phyloP scores from a whole-genome alignment of 2,113 vertebrate genomes.

The Azemiops feae region DNA sequence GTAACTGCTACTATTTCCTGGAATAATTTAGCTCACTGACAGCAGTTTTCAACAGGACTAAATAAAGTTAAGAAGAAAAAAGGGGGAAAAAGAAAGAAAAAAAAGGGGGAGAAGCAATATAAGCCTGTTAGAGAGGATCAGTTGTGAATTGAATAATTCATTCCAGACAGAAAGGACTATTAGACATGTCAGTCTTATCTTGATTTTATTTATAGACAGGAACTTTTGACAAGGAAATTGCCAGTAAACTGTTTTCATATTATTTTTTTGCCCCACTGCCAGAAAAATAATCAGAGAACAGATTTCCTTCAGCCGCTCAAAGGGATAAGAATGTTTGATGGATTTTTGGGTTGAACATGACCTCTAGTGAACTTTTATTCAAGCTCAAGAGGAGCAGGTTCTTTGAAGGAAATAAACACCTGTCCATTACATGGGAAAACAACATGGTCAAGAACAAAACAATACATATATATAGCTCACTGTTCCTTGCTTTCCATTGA shows the following conservation, averaged over 20 bases:
- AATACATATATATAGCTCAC: not conserved
- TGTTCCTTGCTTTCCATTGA: too few relatives aligned
- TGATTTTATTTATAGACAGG: slow-evolving; percentile 65
- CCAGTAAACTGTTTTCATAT: slow-evolving; percentile 54
- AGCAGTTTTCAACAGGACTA: slow-evolving; percentile 26
- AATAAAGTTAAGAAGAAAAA: slow-evolving; percentile 59
- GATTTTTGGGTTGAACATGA: slow-evolving; percentile 33
- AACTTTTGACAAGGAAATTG: slow-evolving; percentile 70
- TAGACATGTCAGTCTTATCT: slow-evolving; percentile 61
- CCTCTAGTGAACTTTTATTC: not conserved
- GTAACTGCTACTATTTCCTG: slow-evolving; percentile 42
- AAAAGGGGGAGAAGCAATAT: slow-evolving; percentile 48
- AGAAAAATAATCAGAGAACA: slow-evolving; percentile 24
- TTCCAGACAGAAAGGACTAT: slow-evolving; percentile 59
- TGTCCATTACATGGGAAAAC: not conserved
- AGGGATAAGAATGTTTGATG: not conserved
- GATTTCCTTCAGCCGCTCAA: slow-evolving; percentile 31
- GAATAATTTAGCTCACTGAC: slow-evolving; percentile 43
- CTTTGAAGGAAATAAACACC: not conserved
- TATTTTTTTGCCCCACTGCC: not conserved
- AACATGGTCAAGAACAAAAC: not conserved
- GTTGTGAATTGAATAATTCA: slow-evolving; percentile 68
- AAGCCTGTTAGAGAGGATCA: slow-evolving; percentile 61
- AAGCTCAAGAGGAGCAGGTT: slow-evolving; percentile 11
- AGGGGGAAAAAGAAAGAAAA: slow-evolving; percentile 43